A percentile compares a stretch with the other conserved stretches of the same genome.
Conservation (phyloP, 2,888 invertebrate genomes). For the Malthinus flaveolus region DNA sequence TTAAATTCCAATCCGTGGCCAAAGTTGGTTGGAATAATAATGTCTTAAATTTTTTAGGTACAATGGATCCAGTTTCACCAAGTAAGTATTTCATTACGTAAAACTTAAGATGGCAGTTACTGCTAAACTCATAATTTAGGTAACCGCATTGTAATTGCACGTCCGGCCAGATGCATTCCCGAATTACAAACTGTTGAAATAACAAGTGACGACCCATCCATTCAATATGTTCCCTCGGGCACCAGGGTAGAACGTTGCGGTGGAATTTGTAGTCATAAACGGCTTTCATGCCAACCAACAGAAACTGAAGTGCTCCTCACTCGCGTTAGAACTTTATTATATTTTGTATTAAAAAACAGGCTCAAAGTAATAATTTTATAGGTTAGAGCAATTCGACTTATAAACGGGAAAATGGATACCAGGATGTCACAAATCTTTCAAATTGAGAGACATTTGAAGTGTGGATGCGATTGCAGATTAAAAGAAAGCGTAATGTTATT, state of each 20-base stretch:
- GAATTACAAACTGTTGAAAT: constrained; percentile 54
- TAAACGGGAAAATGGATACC: too few relatives aligned
- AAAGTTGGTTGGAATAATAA: too few relatives aligned
- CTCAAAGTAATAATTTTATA: constrained; percentile 54
- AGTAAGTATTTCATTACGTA: too few relatives aligned
- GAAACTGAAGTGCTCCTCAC: constrained; percentile 59
- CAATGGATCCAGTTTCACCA: too few relatives aligned
- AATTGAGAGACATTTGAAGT: constrained; percentile 64
- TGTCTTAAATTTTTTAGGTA: too few relatives aligned
- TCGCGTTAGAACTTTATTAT: too few relatives aligned
- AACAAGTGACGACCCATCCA: constrained; percentile 54
- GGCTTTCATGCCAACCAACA: constrained; percentile 66
- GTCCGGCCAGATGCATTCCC: too few relatives aligned
- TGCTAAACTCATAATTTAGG: constrained; percentile 38
- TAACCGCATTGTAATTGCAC: too few relatives aligned
- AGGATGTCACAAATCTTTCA: constrained; percentile 60
- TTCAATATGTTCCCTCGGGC: constrained; percentile 67
- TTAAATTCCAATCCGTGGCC: too few relatives aligned
- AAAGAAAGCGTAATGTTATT: constrained; percentile 57
- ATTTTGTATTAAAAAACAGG: too few relatives aligned
- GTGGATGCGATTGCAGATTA: constrained; percentile 64
- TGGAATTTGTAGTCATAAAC: constrained; percentile 68
- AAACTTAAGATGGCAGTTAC: too few relatives aligned
- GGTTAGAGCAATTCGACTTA: constrained; percentile 50
- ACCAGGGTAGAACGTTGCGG: constrained; percentile 70